These are phyloP conservation scores for Chelon labrosus DNA, from an alignment of 2,797 vertebrate species.

Conservation along the genomic window DNA sequence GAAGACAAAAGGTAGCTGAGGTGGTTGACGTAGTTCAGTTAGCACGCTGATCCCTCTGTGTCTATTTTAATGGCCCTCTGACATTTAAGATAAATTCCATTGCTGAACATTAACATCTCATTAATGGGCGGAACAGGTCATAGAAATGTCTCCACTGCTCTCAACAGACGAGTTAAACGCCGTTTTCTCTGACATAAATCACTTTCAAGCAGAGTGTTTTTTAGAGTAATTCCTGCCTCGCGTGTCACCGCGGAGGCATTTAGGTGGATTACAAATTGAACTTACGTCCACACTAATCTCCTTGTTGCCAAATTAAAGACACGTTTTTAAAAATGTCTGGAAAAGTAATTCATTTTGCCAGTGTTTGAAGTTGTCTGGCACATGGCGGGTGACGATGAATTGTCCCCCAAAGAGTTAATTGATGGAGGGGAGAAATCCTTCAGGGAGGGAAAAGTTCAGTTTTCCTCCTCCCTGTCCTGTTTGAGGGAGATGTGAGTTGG, in stretches of 20 bases:
- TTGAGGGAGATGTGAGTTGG: slow-evolving; percentile 98
- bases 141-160: slow-evolving; percentile 31
- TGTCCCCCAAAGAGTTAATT: slow-evolving; percentile 89
- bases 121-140: slow-evolving; percentile 58
- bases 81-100: slow-evolving; percentile 59
- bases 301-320: slow-evolving; percentile 57
- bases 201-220: slow-evolving; percentile 17
- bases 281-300: slow-evolving; percentile 46
- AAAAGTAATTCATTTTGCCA: slow-evolving; percentile 75
- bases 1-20: slow-evolving; percentile 73
- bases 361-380: slow-evolving; percentile 78
- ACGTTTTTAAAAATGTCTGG: slow-evolving; percentile 69
- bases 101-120: slow-evolving; percentile 60
- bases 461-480: slow-evolving; percentile 82
- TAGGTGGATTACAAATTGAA: slow-evolving; percentile 44
- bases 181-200: slow-evolving; percentile 53
- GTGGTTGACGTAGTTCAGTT: slow-evolving; percentile 65
- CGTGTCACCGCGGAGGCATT: slow-evolving; percentile 25
- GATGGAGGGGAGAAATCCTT: slow-evolving; percentile 81
- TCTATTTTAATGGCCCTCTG: slow-evolving; percentile 72
- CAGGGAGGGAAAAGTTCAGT: slow-evolving; percentile 82
- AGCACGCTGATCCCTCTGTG: slow-evolving; percentile 62
- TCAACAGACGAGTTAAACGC: slow-evolving; percentile 32
- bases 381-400: slow-evolving; percentile 81
- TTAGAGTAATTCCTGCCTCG: slow-evolving; percentile 19